Base-by-base conservation (phyloP, 2,113 vertebrate genomes). In the Chaenogobius annularis region DNA sequence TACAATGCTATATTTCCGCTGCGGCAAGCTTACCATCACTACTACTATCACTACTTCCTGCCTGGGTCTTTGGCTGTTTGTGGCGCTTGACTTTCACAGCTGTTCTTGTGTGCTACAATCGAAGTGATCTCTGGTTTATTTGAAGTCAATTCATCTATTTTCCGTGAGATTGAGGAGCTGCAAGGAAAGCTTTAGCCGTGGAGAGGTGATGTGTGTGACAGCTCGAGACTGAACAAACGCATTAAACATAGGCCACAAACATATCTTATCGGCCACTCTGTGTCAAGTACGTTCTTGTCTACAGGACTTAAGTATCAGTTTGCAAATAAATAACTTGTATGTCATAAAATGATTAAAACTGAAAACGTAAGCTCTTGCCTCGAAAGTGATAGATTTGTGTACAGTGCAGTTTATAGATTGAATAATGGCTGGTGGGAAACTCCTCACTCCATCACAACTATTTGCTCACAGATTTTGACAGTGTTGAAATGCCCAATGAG, bases 191-290 rank as follows among this genome's bases (percentile, higher is more conserved):
- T 37, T n/a, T 79, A 82, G 82, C 83, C 80, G 84, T 72, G 20
- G 71, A 68, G 74, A 73, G 56, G 77, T n/a, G 79, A 77, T 80
- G 85, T 68, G 79, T 82, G 87, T 75, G 82, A 87, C 74, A 26
- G 77, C 79, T 71, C 19, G 54, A 31, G 48, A 71, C 80, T 81
- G 81, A 84, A 85, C 85, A 85, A 75, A 88, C 52, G 69, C 75
- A 75, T 31, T 43, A 35, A 70, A 66, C 65, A 77, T 75, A 70
- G 70, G 61, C 69, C 19, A 71, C 13, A 62, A 69, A 59, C 78
- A 52, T 19, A 68, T 20, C 2, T 73, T 35, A 56, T 63, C 76
- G 64, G 37, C 22, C 0, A 31, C 66, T 54, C 19, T 5, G 22
- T 58, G 22, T 73, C 20, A 14, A 35, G 66, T 61, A 72, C 58